Percentiles rank a stretch among this genome's conserved stretches.
These are phyloP conservation scores for Smittia sp. DNA, from an alignment of 2,888 invertebrate species.

Conservation along the genomic window DNA sequence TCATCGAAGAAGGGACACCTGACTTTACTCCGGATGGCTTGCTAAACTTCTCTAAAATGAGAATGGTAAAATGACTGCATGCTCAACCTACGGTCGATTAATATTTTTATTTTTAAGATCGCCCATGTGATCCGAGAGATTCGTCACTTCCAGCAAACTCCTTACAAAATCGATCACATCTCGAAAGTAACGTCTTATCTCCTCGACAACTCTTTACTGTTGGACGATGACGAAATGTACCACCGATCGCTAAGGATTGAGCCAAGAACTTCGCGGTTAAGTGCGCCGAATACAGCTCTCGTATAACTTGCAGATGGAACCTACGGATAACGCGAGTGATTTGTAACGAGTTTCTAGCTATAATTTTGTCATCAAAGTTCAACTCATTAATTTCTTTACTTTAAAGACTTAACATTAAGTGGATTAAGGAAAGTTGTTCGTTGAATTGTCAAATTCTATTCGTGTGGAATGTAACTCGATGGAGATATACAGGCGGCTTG, in stretches of 20 bases:
- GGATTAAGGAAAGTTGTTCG: not conserved
- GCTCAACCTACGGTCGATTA: not conserved
- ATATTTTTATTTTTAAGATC: constrained; percentile 60
- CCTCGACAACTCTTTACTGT: constrained; percentile 71
- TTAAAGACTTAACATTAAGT: no score
- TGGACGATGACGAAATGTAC: constrained; percentile 80
- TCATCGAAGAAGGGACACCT: constrained; percentile 90
- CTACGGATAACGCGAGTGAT: no score
- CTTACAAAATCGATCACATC: constrained; percentile 85
- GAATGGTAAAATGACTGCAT: constrained; percentile 66
- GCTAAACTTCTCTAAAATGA: constrained; percentile 90
- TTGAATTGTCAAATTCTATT: not conserved
- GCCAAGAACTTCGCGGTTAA: constrained; percentile 58
- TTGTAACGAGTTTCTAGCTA: no score
- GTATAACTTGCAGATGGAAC: constrained; percentile 42
- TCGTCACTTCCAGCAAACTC: constrained; percentile 84
- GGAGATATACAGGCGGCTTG: not conserved
- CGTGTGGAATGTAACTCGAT: not conserved
- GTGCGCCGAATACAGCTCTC: constrained; percentile 45
- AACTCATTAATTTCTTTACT: not conserved
- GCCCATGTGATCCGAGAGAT: constrained; percentile 91
- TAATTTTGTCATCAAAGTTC: no score
- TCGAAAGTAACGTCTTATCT: constrained; percentile 74
- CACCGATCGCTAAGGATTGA: constrained; percentile 78
- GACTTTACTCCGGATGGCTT: constrained; percentile 86